phyloP scores from a whole-genome alignment of 1,140 invertebrate species.

The Caenorhabditis tropicalis region DNA sequence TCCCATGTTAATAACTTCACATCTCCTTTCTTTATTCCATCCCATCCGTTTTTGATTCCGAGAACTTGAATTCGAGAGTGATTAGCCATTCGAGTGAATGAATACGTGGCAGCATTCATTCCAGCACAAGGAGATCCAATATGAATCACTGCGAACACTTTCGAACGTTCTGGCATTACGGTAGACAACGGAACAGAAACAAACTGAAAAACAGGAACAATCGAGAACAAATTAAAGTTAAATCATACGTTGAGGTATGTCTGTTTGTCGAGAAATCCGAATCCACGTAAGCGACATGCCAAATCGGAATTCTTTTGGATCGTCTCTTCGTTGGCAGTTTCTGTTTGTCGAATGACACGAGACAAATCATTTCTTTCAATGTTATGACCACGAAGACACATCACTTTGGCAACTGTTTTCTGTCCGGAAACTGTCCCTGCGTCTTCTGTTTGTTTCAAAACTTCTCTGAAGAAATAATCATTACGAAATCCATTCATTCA shows the following conservation, averaged over 20 bases:
- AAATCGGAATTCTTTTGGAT: neutral
- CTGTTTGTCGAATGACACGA: slow-evolving; percentile 14
- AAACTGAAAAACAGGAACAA: neutral
- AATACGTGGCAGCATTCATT: slow-evolving; percentile 23
- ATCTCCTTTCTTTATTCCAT: slow-evolving; percentile 11
- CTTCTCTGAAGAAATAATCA: neutral
- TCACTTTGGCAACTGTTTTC: slow-evolving; percentile 16
- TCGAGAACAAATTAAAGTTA: neutral
- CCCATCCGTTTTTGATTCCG: slow-evolving; percentile 26
- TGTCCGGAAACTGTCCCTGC: neutral
- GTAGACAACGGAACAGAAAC: neutral
- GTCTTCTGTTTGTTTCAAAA: neutral
- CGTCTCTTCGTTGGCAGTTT: slow-evolving; percentile 6
- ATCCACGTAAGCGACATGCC: slow-evolving; percentile 7
- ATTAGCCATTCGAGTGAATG: slow-evolving; percentile 8
- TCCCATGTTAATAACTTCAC: neutral
- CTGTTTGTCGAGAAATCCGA: neutral
- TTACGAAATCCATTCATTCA: neutral
- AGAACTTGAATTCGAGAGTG: slow-evolving; percentile 2
- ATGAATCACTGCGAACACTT: neutral
- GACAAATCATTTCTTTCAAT: slow-evolving; percentile 4
- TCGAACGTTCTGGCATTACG: neutral
- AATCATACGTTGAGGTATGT: neutral
- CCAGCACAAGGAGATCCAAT: slow-evolving; percentile 24
- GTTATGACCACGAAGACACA: slow-evolving; percentile 26